phyloP scores from a whole-genome alignment of 1,140 invertebrate genomes.

The Propsilocerus akamusi region DNA sequence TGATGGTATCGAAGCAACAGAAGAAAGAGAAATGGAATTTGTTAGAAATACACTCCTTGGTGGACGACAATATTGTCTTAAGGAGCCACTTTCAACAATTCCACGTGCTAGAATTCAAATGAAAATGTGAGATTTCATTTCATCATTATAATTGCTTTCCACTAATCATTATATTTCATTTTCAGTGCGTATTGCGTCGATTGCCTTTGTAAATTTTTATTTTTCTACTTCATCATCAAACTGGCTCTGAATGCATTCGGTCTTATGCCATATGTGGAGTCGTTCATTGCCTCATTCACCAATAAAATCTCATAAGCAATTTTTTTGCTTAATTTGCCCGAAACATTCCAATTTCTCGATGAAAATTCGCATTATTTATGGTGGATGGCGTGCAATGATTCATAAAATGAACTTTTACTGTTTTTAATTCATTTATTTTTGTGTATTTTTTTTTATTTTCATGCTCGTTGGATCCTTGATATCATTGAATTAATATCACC shows the following conservation, averaged over 20 bases:
- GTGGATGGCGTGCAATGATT: too few relatives aligned
- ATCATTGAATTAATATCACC: too few relatives aligned
- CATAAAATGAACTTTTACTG: too few relatives aligned
- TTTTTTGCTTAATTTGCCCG: too few relatives aligned
- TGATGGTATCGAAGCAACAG: constrained; percentile 11
- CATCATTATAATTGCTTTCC: neutral
- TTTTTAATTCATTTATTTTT: too few relatives aligned
- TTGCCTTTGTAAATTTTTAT: constrained; percentile 12
- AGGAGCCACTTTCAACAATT: constrained; percentile 34
- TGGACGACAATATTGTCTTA: constrained; percentile 35
- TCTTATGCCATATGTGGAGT: neutral
- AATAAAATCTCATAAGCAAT: too few relatives aligned
- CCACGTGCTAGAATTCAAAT: constrained; percentile 29
- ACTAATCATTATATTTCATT: constrained; percentile 7
- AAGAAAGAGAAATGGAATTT: constrained; percentile 26
- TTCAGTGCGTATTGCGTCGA: constrained; percentile 20
- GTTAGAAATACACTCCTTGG: constrained; percentile 26
- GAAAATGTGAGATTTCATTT: constrained; percentile 25
- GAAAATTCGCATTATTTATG: too few relatives aligned
- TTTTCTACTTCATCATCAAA: constrained; percentile 9
- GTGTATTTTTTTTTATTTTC: too few relatives aligned
- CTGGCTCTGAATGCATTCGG: neutral
- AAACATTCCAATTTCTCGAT: too few relatives aligned
- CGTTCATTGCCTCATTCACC: neutral
- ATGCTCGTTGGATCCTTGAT: too few relatives aligned